These are phyloP conservation scores for Cyclophora punctaria DNA, from an alignment of 2,888 invertebrate species.

Conservation along the genomic window DNA sequence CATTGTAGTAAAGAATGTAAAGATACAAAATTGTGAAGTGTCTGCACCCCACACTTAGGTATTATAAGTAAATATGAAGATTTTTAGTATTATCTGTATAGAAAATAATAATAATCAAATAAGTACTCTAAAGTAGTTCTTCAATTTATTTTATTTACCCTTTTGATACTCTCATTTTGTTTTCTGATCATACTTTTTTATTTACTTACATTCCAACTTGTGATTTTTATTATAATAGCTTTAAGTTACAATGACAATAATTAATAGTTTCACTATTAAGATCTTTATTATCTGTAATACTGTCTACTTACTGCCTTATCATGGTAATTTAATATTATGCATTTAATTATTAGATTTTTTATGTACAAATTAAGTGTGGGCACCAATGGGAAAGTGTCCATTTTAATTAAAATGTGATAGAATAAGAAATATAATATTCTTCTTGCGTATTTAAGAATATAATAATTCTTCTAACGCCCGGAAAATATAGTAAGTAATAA, in stretches of 20 bases:
- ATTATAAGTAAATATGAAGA: no score
- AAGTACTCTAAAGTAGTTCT: not conserved
- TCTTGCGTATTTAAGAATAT: not conserved
- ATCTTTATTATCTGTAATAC: slow-evolving; percentile 2
- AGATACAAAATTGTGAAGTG: no score
- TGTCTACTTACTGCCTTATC: slow-evolving; percentile 31
- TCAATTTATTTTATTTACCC: not conserved
- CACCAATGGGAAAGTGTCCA: slow-evolving; percentile 32
- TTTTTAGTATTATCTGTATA: no score
- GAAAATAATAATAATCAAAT: not conserved
- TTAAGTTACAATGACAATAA: slow-evolving; percentile 44
- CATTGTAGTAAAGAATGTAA: no score
- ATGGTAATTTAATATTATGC: slow-evolving; percentile 47
- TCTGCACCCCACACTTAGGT: no score
- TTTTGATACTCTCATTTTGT: not conserved
- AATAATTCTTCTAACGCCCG: not conserved
- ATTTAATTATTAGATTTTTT: slow-evolving; percentile 58
- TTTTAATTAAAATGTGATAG: slow-evolving; percentile 63
- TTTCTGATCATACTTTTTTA: slow-evolving; percentile 3
- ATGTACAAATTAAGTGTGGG: slow-evolving; percentile 65
- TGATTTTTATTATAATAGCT: slow-evolving; percentile 26
- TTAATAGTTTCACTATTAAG: slow-evolving; percentile 12
- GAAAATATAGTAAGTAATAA: slow-evolving; percentile 6
- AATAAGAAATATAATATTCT: slow-evolving; percentile 27
- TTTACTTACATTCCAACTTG: slow-evolving; percentile 31